A percentile compares a stretch with the other conserved stretches of the same genome.
These are phyloP conservation scores for Temnothorax rugatulus DNA, from an alignment of 2,888 invertebrate genomes.

Conservation along the genomic window DNA sequence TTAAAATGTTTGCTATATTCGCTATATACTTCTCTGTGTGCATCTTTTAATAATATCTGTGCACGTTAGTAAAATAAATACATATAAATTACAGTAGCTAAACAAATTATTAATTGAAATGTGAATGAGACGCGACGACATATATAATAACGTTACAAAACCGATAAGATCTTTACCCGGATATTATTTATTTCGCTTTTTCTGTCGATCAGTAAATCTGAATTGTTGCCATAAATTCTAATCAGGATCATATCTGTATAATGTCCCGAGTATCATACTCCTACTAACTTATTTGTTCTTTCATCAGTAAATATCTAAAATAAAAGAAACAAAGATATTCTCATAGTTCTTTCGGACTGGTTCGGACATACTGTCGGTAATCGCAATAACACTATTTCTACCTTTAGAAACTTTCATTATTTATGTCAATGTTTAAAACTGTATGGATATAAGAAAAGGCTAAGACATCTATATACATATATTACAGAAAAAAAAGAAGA, in stretches of 20 bases:
- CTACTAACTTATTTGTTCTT: conserved; percentile 96
- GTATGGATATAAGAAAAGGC: no score
- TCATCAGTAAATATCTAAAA: conserved; percentile 96
- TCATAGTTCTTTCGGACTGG: background rate
- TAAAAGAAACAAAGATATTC: background rate
- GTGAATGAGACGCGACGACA: background rate
- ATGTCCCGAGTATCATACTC: conserved; percentile 86
- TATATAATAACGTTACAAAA: background rate
- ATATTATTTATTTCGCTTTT: conserved; percentile 91
- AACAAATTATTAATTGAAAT: background rate
- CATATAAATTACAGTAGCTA: background rate
- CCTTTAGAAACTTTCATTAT: background rate
- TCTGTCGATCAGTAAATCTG: conserved; percentile 96
- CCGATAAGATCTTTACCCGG: conserved; percentile 72
- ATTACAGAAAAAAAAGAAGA: no score
- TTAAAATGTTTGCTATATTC: conserved; percentile 12
- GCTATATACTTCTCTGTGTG: background rate
- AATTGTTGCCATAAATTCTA: conserved; percentile 97
- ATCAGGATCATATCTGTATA: conserved; percentile 92
- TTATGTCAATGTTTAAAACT: no score
- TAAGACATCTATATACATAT: no score
- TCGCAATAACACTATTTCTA: background rate
- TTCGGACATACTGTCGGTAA: no score
- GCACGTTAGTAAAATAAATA: background rate
- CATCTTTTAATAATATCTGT: background rate